Evolutionary conservation across 2,797 vertebrate species (phyloP).

Genomic region (Lagorchestes hirsutus): DNA sequence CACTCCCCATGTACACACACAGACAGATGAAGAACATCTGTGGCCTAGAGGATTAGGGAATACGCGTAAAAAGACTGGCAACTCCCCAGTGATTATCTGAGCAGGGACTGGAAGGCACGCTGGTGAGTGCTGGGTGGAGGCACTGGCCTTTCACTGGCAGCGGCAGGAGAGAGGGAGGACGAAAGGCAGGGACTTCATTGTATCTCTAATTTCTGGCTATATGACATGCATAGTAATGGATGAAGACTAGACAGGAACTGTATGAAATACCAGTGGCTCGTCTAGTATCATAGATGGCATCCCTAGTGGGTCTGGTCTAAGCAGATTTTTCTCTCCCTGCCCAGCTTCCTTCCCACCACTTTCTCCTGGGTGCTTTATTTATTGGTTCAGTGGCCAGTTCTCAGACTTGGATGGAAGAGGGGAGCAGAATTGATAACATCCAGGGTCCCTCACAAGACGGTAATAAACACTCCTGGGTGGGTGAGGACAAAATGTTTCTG

Average conservation of each 20-base stretch:
- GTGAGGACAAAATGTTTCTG: not conserved
- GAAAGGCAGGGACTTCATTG: not conserved
- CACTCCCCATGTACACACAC: not conserved
- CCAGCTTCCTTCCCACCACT: not conserved
- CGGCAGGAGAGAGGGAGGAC: not conserved
- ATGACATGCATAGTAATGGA: not conserved
- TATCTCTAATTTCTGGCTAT: not conserved
- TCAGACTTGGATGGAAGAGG: not conserved
- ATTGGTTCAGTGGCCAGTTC: not conserved
- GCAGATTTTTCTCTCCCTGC: not conserved
- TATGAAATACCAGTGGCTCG: not conserved
- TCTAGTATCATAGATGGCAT: not conserved
- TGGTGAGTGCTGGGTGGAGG: not conserved
- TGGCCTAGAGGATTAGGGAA: not conserved
- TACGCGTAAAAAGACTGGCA: not conserved
- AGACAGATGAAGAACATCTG: conserved; percentile 4
- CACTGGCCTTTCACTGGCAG: not conserved
- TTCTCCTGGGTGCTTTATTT: not conserved
- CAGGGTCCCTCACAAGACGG: not conserved
- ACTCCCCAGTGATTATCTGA: not conserved
- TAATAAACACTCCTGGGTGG: not conserved
- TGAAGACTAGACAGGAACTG: not conserved
- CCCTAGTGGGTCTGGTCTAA: not conserved
- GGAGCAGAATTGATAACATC: not conserved
- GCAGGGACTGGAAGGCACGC: not conserved